These are phyloP conservation scores for Psophia crepitans DNA, from an alignment of 2,113 vertebrate species.

Conservation along the genomic window DNA sequence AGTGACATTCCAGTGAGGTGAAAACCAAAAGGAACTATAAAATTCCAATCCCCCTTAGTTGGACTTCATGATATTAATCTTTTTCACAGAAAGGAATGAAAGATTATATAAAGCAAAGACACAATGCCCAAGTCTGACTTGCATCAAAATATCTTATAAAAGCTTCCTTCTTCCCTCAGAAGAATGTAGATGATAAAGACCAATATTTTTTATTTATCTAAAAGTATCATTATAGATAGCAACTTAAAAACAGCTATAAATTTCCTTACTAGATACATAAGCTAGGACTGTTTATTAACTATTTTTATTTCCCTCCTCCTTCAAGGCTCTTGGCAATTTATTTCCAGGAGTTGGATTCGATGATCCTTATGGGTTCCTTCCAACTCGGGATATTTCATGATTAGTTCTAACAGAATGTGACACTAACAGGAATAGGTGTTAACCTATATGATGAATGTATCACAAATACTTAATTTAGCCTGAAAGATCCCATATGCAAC, in stretches of 20 bases:
- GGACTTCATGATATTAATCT: not conserved
- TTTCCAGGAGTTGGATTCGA: too few species aligned
- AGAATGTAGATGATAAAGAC: not conserved
- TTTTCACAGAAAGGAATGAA: not conserved
- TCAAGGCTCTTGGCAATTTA: not conserved
- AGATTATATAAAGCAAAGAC: not conserved
- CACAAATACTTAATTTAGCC: not conserved
- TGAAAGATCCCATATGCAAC: not conserved
- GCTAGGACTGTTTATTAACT: not conserved
- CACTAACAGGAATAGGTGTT: not conserved
- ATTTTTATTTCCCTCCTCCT: not conserved
- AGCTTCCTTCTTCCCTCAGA: not conserved
- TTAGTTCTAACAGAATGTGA: not conserved
- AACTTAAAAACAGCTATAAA: not conserved
- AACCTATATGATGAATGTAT: accelerated
- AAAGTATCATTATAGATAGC: not conserved
- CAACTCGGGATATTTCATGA: too few species aligned
- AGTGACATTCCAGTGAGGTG: not conserved
- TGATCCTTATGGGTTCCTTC: too few species aligned
- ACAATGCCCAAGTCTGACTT: not conserved
- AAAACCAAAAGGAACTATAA: not conserved
- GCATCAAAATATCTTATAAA: not conserved
- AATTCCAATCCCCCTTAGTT: not conserved
- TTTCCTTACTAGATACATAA: not conserved
- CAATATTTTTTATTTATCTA: not conserved